Evolutionary conservation across 1,140 invertebrate genomes (phyloP).

Genomic region (Tetragnatha versicolor): DNA sequence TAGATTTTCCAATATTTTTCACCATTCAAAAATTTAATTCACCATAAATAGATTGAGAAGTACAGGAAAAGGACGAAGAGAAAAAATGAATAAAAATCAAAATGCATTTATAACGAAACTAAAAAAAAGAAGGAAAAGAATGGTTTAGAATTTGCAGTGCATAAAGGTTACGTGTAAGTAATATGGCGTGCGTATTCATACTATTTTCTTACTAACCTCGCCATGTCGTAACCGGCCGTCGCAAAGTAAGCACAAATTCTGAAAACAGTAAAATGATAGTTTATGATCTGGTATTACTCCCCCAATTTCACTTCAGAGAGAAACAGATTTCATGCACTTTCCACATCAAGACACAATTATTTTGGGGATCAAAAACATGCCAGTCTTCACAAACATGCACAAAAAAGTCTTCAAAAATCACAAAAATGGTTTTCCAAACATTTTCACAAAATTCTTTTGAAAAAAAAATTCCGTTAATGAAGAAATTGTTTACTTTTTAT

Average conservation of each 20-base stretch:
- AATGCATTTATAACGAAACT: too few species aligned
- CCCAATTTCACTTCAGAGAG: slow-evolving; percentile 38
- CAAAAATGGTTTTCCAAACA: too few species aligned
- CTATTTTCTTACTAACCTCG: slow-evolving; percentile 50
- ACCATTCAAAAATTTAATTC: not conserved
- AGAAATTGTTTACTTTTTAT: too few species aligned
- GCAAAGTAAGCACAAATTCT: slow-evolving; percentile 46
- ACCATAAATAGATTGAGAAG: not conserved
- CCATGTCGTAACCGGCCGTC: slow-evolving; percentile 31
- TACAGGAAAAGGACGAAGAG: not conserved
- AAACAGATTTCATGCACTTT: slow-evolving; percentile 53
- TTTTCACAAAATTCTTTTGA: too few species aligned
- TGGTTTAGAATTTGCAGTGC: slow-evolving; percentile 41
- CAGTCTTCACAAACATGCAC: slow-evolving; percentile 43
- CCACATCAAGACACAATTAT: slow-evolving; percentile 32
- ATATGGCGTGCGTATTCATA: slow-evolving; percentile 17
- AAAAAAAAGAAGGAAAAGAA: too few species aligned
- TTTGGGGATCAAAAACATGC: slow-evolving; percentile 28
- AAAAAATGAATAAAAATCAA: too few species aligned
- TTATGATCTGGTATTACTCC: slow-evolving; percentile 36
- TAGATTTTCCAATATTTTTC: too few species aligned
- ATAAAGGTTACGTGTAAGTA: not conserved
- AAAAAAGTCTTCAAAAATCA: slow-evolving; percentile 26
- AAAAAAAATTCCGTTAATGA: too few species aligned
- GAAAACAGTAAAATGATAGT: slow-evolving; percentile 53